Evolutionary conservation across 2,888 invertebrate species (phyloP).

Genomic region (Xanthorhoe spadicearia): DNA sequence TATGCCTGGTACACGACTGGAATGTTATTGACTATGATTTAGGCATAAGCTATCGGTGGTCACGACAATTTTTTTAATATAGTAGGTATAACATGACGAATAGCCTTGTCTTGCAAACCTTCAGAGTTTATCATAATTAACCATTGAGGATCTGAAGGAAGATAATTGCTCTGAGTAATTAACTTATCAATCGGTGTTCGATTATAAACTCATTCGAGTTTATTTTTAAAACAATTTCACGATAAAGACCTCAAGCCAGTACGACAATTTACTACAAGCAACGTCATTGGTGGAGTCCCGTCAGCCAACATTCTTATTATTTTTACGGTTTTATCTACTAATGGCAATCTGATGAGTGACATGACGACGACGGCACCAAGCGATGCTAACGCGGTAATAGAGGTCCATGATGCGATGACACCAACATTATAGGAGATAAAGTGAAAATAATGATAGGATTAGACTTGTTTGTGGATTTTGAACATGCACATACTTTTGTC

Average conservation of each 20-base stretch:
- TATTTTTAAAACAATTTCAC: too few species aligned
- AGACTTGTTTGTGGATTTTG: neutral
- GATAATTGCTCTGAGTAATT: too few species aligned
- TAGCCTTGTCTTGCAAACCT: neutral
- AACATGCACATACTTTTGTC: conserved; percentile 2
- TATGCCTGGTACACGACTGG: conserved; percentile 13
- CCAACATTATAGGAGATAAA: conserved; percentile 17
- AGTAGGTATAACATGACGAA: neutral
- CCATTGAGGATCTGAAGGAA: too few species aligned
- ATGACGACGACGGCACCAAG: conserved; percentile 35
- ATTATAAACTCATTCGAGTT: too few species aligned
- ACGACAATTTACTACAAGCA: too few species aligned
- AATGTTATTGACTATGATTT: conserved; percentile 13
- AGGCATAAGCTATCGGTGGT: neutral
- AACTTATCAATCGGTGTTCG: neutral
- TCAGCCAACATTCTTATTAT: conserved; percentile 6
- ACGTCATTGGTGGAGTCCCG: neutral
- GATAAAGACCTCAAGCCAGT: too few species aligned
- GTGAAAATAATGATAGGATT: conserved; percentile 20
- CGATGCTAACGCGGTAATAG: conserved; percentile 36
- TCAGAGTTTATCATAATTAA: neutral
- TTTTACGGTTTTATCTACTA: conserved; percentile 23
- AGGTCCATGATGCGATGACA: conserved; percentile 6
- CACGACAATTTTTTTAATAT: neutral
- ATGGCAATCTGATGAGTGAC: conserved; percentile 25